Percentiles rank a stretch among this genome's conserved stretches.
phyloP scores from a whole-genome alignment of 2,113 vertebrate species.

The Scalopus aquaticus region DNA sequence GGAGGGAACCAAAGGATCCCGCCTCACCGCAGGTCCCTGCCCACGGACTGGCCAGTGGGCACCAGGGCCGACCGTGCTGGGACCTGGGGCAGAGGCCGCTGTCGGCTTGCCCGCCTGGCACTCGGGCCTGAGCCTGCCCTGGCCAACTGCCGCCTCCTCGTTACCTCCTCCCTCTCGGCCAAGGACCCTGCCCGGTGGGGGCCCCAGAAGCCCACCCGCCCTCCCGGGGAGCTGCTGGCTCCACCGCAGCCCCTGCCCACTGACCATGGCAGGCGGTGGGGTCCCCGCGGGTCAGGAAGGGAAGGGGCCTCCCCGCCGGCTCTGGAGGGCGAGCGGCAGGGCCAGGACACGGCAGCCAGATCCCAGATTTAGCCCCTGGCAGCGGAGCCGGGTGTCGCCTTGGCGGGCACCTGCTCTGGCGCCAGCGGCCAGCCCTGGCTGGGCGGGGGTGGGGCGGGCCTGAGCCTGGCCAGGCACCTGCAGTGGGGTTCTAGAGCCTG shows the following conservation, averaged over 20 bases:
- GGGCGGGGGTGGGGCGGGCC: not conserved
- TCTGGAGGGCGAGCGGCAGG: constrained; percentile 39
- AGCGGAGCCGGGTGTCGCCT: not conserved
- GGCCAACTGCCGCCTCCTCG: not conserved
- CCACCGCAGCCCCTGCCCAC: constrained; percentile 26
- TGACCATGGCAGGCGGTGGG: constrained; percentile 55
- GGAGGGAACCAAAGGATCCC: too few species aligned
- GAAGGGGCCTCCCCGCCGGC: constrained; percentile 34
- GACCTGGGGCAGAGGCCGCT: not conserved
- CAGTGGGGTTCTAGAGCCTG: too few species aligned
- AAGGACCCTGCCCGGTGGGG: not conserved
- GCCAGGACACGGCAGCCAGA: constrained; percentile 44
- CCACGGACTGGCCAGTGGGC: not conserved
- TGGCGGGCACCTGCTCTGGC: not conserved
- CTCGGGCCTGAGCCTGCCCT: too few species aligned
- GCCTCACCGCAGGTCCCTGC: too few species aligned
- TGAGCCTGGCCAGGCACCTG: too few species aligned
- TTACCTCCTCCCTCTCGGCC: not conserved
- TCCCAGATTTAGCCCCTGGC: constrained; percentile 79
- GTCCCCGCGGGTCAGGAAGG: constrained; percentile 6
- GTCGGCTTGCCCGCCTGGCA: not conserved
- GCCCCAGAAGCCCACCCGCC: not conserved
- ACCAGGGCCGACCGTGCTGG: not conserved
- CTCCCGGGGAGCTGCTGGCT: not conserved
- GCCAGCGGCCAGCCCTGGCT: not conserved